A percentile compares a stretch with the other conserved stretches of the same genome.
Evolutionary conservation across 2,797 vertebrate species (phyloP).

Genomic region (Leptodactylus fallax): DNA sequence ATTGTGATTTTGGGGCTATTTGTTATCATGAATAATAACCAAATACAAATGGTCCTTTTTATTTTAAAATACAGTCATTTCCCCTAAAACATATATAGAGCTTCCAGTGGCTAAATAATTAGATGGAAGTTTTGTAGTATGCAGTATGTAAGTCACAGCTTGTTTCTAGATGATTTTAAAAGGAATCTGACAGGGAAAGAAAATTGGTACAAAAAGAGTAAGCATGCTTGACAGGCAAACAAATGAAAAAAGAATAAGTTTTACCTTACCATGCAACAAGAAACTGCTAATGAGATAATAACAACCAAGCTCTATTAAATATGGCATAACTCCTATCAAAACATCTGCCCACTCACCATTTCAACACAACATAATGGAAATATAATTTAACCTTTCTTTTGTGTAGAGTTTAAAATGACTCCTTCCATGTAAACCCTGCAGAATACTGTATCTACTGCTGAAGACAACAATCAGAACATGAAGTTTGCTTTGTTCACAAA

Average conservation of each 20-base stretch:
- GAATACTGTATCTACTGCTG: background rate
- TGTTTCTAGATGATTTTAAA: conserved; percentile 45
- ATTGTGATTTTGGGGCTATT: background rate
- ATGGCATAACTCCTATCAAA: conserved; percentile 29
- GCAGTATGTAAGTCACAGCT: conserved; percentile 44
- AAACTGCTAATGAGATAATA: conserved; percentile 55
- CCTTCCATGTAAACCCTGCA: conserved; percentile 2
- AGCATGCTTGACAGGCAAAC: conserved; percentile 42
- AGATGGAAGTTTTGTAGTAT: conserved; percentile 26
- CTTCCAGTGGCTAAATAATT: conserved; percentile 26
- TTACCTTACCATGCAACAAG: conserved; percentile 41
- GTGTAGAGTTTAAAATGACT: background rate
- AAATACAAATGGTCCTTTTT: background rate
- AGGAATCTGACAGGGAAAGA: conserved; percentile 45
- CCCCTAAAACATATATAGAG: background rate
- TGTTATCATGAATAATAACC: background rate
- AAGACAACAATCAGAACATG: conserved; percentile 16
- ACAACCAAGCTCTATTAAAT: conserved; percentile 42
- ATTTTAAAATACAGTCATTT: conserved; percentile 24
- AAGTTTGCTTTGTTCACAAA: conserved; percentile 12
- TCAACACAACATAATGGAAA: conserved; percentile 49
- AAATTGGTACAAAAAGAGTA: conserved; percentile 46
- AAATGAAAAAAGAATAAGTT: conserved; percentile 45
- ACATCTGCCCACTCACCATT: conserved; percentile 41
- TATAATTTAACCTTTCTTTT: conserved; percentile 33